Base-by-base conservation (phyloP, 2,797 vertebrate species). In the Amblyopsis hoosieri region DNA sequence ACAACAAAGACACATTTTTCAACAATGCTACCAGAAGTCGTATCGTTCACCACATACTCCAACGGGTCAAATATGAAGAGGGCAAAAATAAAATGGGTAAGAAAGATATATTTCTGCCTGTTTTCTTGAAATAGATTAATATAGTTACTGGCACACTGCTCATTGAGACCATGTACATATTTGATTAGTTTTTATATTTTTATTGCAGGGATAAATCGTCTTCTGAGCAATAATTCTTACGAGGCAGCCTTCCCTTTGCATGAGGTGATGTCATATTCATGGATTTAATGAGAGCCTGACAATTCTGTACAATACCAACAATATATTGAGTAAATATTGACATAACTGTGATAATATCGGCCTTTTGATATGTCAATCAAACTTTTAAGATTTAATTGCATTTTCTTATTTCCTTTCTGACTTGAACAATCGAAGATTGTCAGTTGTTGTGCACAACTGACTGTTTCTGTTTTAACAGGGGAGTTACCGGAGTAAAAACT, bases 1-100 rank as follows among this genome's bases (percentile, higher is more conserved):
- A 97, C 91, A 97, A 98, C 91, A 97, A 95, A 91, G 95, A 97
- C 17, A 96, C 96, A 3, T 98, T 98, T 90, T 98, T 98, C 92
- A 97, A 93, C 85, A 98, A 98, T 1, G 95, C 96, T 81, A 97
- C 95, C 9, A 93, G 96, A 83, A 97, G 95, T 87, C 94, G 96
- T 84, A 97, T 98, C 19, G 90, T 96, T 29, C 95, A 98, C 76
- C 96, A 97, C 78, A 95, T 98, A 85, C 91, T 98, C 67, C 96
- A 98, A 80, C 90, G 95, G 87, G 91, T 97, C 83, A 96, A 95
- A 90, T 98, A 97, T 0, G 96, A 98, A 87, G 96, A 98, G 89
- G 96, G 96, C 12, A 97, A 97, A 85, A 96, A 95, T 80, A 97
- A 97, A 90, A 95, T 97, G 75, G 96, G 96, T 98, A 87, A 91